These are phyloP conservation scores for Takifugu bimaculatus DNA, from an alignment of 2,113 vertebrate genomes.

Conservation along the genomic window DNA sequence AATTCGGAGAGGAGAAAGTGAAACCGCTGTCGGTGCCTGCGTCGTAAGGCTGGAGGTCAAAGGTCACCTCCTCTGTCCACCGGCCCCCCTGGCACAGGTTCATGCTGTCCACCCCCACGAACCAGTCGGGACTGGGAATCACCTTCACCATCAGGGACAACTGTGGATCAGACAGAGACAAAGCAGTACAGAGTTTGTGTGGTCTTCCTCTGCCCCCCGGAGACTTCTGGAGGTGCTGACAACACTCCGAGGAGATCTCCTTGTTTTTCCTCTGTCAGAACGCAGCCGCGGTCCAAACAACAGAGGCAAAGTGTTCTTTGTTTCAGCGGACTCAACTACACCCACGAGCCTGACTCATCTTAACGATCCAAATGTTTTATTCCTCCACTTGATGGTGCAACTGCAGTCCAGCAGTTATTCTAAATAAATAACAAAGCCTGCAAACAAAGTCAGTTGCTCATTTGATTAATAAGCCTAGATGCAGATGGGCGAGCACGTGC, in stretches of 20 bases:
- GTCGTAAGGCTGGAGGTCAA: constrained; percentile 76
- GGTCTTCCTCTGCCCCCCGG: background rate
- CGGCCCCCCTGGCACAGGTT: constrained; percentile 71
- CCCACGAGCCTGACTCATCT: too few species aligned
- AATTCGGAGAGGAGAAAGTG: constrained; percentile 80
- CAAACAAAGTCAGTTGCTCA: background rate
- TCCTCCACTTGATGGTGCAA: background rate
- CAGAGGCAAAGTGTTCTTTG: too few species aligned
- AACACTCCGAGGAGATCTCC: too few species aligned
- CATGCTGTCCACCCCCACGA: constrained; percentile 73
- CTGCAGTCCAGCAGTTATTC: background rate
- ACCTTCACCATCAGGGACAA: constrained; percentile 78
- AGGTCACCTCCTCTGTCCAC: constrained; percentile 75
- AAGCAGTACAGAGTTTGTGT: background rate
- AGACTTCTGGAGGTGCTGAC: background rate
- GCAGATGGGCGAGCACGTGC: constrained; percentile 10
- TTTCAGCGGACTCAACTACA: too few species aligned
- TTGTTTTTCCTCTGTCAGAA: too few species aligned
- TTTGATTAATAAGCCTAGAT: constrained; percentile 3
- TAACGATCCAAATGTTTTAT: too few species aligned
- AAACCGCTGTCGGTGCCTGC: constrained; percentile 79
- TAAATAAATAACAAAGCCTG: background rate
- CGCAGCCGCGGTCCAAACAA: too few species aligned
- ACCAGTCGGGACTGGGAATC: constrained; percentile 81
- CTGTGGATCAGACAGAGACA: constrained; percentile 43